A percentile compares a stretch with the other conserved stretches of the same genome.
Conservation (phyloP, 2,113 vertebrate genomes). For the Mesoclemmys tuberculata region DNA sequence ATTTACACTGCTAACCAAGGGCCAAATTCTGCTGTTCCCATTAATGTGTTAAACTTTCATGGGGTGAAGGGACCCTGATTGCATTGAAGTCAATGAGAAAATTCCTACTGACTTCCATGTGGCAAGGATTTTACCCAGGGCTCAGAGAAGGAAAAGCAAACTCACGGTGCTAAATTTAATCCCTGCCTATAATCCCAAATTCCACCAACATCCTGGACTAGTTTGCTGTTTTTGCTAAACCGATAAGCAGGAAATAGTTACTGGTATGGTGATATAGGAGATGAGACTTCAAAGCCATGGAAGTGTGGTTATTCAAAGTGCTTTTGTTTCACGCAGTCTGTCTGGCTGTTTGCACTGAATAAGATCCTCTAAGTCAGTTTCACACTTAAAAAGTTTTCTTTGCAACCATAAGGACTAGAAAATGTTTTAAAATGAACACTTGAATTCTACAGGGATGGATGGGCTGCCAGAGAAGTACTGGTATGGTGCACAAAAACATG, state of each 20-base stretch:
- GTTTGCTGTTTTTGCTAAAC: neutral
- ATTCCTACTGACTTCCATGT: neutral
- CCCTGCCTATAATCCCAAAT: neutral
- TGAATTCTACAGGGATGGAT: neutral
- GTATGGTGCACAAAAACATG: neutral
- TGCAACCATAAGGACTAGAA: neutral
- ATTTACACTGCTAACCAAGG: neutral
- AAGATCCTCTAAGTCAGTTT: neutral
- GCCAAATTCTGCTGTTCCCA: neutral
- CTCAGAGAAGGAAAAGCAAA: fast-evolving
- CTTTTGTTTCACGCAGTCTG: neutral
- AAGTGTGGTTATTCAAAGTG: neutral
- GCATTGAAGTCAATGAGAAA: neutral
- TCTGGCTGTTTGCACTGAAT: neutral
- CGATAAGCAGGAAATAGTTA: neutral
- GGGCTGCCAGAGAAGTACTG: neutral
- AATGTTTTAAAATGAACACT: neutral
- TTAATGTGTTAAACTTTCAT: neutral
- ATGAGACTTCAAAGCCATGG: neutral
- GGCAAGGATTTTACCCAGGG: neutral
- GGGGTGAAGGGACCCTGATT: neutral
- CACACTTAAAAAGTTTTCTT: neutral
- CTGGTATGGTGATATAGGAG: neutral
- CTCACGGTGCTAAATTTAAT: neutral
- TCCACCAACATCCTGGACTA: neutral